Evolutionary conservation across 1,140 invertebrate species (phyloP).

Genomic region (Theocolax elegans): DNA sequence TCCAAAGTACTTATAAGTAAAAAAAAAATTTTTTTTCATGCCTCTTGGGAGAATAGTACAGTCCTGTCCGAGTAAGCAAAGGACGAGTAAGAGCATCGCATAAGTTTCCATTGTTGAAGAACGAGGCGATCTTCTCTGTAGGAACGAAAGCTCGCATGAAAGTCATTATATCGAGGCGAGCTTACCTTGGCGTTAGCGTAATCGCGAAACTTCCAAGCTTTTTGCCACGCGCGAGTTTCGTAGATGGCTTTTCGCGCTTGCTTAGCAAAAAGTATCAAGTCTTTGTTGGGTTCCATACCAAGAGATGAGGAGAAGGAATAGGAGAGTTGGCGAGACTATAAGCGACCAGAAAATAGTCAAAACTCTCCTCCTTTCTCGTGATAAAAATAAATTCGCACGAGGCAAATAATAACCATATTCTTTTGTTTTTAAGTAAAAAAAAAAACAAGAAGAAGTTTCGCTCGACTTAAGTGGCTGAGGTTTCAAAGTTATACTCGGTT

Average conservation of each 20-base stretch:
- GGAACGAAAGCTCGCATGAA: constrained; percentile 3
- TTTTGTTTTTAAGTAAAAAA: too few species aligned
- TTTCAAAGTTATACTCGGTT: too few species aligned
- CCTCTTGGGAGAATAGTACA: background rate
- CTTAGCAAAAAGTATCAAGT: constrained; percentile 28
- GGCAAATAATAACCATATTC: too few species aligned
- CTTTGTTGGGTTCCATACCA: too few species aligned
- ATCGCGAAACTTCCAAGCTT: constrained; percentile 35
- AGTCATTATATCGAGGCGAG: constrained; percentile 35
- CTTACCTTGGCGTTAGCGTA: constrained; percentile 6
- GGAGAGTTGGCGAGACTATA: too few species aligned
- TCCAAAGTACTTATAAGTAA: too few species aligned
- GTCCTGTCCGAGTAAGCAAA: constrained; percentile 20
- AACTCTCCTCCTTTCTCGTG: background rate
- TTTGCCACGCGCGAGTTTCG: background rate
- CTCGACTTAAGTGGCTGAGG: too few species aligned
- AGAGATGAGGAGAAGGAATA: too few species aligned
- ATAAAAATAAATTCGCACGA: background rate
- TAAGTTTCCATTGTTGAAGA: constrained; percentile 24
- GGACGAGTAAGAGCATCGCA: constrained; percentile 9
- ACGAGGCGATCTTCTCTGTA: constrained; percentile 8
- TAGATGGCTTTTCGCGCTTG: constrained; percentile 35
- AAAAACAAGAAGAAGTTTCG: too few species aligned
- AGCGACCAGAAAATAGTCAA: background rate
- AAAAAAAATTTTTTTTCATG: constrained; percentile 8